phyloP scores from a whole-genome alignment of 2,113 vertebrate species.

The Trogon surrucura region DNA sequence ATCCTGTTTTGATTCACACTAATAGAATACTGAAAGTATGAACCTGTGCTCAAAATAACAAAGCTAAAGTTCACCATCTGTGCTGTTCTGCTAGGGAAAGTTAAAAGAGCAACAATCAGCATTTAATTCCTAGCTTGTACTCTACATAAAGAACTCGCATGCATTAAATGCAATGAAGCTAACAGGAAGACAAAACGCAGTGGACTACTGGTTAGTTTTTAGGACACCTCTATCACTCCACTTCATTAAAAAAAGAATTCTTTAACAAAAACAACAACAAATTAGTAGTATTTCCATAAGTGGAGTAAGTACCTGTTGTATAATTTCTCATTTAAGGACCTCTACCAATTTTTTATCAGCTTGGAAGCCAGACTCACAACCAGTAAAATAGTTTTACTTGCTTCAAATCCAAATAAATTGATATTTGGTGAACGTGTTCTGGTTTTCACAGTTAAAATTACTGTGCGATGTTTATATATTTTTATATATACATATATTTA shows the following conservation, averaged over 20 bases:
- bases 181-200: neutral
- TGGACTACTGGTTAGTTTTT: neutral
- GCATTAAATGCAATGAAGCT: neutral
- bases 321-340: neutral
- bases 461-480: neutral
- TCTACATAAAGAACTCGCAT: neutral
- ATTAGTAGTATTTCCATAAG: neutral
- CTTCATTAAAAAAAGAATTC: neutral
- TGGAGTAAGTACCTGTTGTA: neutral
- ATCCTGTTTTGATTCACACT: neutral
- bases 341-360: neutral
- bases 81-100: neutral
- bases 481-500: neutral
- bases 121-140: neutral
- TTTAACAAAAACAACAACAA: neutral
- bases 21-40: neutral
- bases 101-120: neutral
- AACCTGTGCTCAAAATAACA: conserved; percentile 13
- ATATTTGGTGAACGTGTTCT: neutral
- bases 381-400: neutral
- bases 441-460: neutral
- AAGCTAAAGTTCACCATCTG: neutral
- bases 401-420: neutral
- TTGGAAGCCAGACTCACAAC: neutral
- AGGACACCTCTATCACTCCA: neutral